Percentiles rank a stretch among this genome's conserved stretches.
Evolutionary conservation across 2,797 vertebrate species (phyloP).

Genomic region (Holocentrus rufus): DNA sequence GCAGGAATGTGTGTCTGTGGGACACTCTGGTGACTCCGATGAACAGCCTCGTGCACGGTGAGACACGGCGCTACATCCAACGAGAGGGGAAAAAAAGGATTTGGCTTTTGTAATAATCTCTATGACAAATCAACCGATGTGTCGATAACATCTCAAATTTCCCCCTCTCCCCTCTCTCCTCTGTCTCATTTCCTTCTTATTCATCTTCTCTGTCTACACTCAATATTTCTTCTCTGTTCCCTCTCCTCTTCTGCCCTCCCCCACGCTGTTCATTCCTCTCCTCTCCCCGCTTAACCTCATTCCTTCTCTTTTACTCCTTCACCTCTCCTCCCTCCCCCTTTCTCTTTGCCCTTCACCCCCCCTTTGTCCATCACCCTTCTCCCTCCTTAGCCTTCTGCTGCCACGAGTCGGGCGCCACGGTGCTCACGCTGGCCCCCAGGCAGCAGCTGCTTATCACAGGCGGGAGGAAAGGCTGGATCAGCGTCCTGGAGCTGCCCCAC

Average conservation of each 20-base stretch:
- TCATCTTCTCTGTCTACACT: neutral
- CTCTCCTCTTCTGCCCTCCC: too few relatives aligned
- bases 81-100: neutral
- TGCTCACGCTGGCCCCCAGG: slow-evolving; percentile 91
- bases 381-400: slow-evolving; percentile 89
- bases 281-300: too few relatives aligned
- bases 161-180: neutral
- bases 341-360: neutral
- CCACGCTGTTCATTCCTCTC: too few relatives aligned
- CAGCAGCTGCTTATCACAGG: slow-evolving; percentile 95
- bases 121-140: neutral
- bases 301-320: neutral
- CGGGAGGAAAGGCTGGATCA: slow-evolving; percentile 94
- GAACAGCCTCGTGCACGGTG: slow-evolving; percentile 94
- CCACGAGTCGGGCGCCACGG: slow-evolving; percentile 95
- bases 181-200: neutral
- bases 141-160: neutral
- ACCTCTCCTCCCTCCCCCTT: neutral
- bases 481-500: slow-evolving; percentile 90
- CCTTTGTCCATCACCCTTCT: neutral
- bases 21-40: slow-evolving; percentile 93
- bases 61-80: slow-evolving; percentile 61
- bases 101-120: neutral
- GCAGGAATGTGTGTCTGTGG: slow-evolving; percentile 97
- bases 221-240: neutral